Percentiles rank a stretch among this genome's conserved stretches.
Evolutionary conservation across 2,797 vertebrate genomes (phyloP).

Genomic region (Euphonia xanthogaster): DNA sequence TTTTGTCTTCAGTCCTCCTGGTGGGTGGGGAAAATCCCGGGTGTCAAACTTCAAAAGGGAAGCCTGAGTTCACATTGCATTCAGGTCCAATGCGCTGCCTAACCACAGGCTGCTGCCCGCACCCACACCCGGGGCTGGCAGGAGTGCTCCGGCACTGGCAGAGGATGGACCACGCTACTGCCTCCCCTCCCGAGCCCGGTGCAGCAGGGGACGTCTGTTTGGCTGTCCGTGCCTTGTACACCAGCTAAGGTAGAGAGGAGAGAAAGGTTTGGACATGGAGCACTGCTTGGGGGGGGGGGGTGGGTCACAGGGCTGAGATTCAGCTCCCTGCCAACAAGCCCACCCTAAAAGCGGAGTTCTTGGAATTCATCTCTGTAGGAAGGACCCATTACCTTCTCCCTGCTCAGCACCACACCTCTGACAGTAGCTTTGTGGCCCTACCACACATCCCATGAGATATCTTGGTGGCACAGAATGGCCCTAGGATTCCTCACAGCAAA

Average conservation of each 20-base stretch:
- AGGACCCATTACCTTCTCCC: background rate
- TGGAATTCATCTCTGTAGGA: background rate
- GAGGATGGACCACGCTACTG: background rate
- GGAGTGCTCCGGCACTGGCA: background rate
- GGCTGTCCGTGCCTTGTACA: background rate
- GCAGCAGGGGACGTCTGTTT: fast-evolving
- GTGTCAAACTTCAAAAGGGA: conserved; percentile 77
- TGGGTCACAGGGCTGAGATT: background rate
- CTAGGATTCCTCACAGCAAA: background rate
- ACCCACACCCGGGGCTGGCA: conserved; percentile 45
- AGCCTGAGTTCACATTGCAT: conserved; percentile 69
- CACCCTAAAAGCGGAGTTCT: background rate
- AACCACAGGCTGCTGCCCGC: conserved; percentile 51
- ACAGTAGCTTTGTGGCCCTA: background rate
- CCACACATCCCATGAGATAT: background rate
- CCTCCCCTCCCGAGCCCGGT: background rate
- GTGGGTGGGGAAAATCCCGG: conserved; percentile 74
- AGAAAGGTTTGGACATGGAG: background rate
- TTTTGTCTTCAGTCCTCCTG: conserved; percentile 50
- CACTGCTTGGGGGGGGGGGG: background rate
- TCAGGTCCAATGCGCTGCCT: conserved; percentile 59
- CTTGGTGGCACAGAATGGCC: background rate
- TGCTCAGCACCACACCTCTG: background rate
- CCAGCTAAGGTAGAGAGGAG: background rate
- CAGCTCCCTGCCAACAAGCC: background rate